These are phyloP conservation scores for Drosophila orena DNA, from an alignment of 1,140 invertebrate species.

Conservation along the genomic window DNA sequence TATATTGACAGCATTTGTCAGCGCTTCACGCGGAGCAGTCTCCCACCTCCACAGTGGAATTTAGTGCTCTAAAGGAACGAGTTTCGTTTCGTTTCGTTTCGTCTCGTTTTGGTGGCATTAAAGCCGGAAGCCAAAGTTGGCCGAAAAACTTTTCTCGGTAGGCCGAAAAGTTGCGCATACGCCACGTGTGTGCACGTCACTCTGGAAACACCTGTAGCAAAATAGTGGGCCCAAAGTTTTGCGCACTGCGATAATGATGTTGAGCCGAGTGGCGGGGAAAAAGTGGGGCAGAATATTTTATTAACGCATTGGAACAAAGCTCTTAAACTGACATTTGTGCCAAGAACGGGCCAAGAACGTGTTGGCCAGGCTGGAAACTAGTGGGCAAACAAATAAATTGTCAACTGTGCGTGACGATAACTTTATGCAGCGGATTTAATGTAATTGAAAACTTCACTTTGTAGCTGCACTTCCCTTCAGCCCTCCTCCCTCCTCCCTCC, in stretches of 20 bases:
- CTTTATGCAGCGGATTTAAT: conserved; percentile 73
- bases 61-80: neutral
- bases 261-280: conserved; percentile 11
- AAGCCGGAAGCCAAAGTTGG: conserved; percentile 45
- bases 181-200: conserved; percentile 34
- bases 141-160: conserved; percentile 42
- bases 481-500: conserved; percentile 17
- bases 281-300: conserved; percentile 52
- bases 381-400: conserved; percentile 71
- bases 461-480: conserved; percentile 49
- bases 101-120: conserved; percentile 10
- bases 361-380: conserved; percentile 32
- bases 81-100: neutral
- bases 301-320: conserved; percentile 67
- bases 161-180: conserved; percentile 45
- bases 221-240: conserved; percentile 24
- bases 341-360: conserved; percentile 20
- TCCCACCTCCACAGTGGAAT: neutral
- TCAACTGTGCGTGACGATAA: conserved; percentile 72
- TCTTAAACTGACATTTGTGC: conserved; percentile 57
- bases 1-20: conserved; percentile 79
- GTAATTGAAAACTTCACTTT: conserved; percentile 76
- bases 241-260: conserved; percentile 52
- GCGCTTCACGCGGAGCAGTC: conserved; percentile 38
- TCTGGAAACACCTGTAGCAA: conserved; percentile 58